Base-by-base conservation (phyloP, 2,113 vertebrate species). In the Chunga burmeisteri region DNA sequence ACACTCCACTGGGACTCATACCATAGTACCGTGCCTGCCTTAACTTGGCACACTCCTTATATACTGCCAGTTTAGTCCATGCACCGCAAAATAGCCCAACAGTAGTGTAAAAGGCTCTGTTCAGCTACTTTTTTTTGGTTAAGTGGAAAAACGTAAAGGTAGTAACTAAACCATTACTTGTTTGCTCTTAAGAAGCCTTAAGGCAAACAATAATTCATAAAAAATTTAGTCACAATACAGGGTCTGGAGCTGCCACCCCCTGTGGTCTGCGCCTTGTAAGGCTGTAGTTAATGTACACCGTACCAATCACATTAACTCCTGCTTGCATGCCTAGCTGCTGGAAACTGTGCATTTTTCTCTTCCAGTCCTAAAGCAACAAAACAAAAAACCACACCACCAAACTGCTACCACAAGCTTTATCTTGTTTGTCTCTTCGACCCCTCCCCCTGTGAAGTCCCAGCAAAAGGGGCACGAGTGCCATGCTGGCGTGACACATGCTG, bases 381-480 rank as follows among this genome's bases (percentile, higher is more conserved):
- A 58, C 16, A 38, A 38, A 58, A n/a, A 44, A 10, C 30, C 30
- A 34, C 34, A 16, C 22, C 72, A 38, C 26, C 40, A 44, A 66
- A 66, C 25, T 30, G 16, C 52, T 42, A 40, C 16, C 16, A 20
- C 36, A 49, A 22, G 44, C 16, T 6, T 29, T 6, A 34, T 13
- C 25, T 29, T 29, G 25, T 11, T 49, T 18, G 18, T 15, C 11
- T 70, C 38, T 63, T 27, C 23, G 25, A 21, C 70, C 17, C 9
- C 82, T 44, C 32, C 52, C 36, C 38, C 38, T 2, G 19, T 22
- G 22, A 26, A 21, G 14, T 26, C 32, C 1, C 2, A 26, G 25
- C 6, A 5, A 7, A 11, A 10, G 40, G n/a, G 21, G 27, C 22
- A 9, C 3, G 3, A 26, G 26, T 9, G 9, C 53, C 21, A 1